Conservation (phyloP, 92 coral and sea anemone species). For the Porites lobata region DNA sequence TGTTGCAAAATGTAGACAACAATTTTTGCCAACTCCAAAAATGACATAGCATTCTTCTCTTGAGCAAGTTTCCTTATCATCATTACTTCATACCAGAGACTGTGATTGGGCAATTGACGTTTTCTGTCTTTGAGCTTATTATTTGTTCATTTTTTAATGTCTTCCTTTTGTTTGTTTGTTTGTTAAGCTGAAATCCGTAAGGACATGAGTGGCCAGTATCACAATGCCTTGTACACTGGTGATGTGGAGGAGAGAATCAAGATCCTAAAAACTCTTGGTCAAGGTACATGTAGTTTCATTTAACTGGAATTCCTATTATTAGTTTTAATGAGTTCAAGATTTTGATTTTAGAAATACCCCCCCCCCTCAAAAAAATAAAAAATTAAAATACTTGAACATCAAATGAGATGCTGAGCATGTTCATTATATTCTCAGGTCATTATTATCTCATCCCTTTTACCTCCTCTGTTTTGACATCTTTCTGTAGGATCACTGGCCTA, state of each 20-base stretch:
- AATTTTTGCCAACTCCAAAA: too few species aligned
- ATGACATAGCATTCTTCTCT: too few species aligned
- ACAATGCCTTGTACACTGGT: constrained; percentile 99
- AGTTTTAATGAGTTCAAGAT: not conserved
- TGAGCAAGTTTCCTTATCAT: too few species aligned
- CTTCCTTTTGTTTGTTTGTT: not conserved
- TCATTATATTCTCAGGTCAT: not conserved
- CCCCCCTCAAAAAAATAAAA: too few species aligned
- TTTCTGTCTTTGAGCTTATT: too few species aligned
- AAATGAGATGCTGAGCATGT: not conserved
- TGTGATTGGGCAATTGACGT: too few species aligned
- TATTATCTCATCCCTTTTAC: not conserved
- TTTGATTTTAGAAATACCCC: not conserved
- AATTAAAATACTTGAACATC: not conserved
- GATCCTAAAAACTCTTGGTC: constrained; percentile 95
- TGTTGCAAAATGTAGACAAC: too few species aligned
- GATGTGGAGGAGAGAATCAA: constrained; percentile 98
- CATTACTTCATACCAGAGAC: too few species aligned
- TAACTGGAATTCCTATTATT: too few species aligned
- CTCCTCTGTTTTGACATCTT: not conserved
- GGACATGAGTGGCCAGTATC: constrained; percentile 99
- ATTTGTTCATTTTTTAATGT: not conserved
- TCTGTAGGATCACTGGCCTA: constrained; percentile 85
- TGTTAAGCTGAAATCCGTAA: constrained; percentile 96
- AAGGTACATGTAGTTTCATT: constrained; percentile 57